Evolutionary conservation across 1,140 invertebrate species (phyloP), one percentile per base, ranked within the genome.

Genomic region (Galleria mellonella): DNA sequence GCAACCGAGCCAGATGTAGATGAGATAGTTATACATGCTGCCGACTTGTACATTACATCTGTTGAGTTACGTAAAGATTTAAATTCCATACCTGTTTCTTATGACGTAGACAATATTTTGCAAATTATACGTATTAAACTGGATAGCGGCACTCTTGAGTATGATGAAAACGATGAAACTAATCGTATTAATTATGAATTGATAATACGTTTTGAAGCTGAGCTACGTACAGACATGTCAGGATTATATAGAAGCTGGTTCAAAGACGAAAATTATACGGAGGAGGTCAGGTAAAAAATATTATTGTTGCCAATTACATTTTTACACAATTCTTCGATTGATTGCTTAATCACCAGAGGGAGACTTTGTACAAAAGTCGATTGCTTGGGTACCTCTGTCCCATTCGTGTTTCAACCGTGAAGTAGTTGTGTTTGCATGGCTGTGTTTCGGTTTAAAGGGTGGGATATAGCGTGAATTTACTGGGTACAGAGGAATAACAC

Each of bases 201-300:
- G 9, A 55, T 62, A 2, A 84, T 91, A 23, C 29, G 36, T 0
- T 91, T 89, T 42, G 72, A 32, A 0, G 88, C 89, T 28, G 27
- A 47, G 0, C 67, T 91, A 47, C 75, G 87, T 43, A 75, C 86
- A 10, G 89, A 90, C 30, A 90, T 92, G 87, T 87, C 89, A 31
- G 95, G 95, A 11, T 94, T 96, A 62, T 97, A 96, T 63, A 88
- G 89, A 45, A 94, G 92, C 71, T 91, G 86, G 43, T 97, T 94
- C 62, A 79, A 72, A 11, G 73, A 82, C 32, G 50, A 43, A 14
- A 41, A 46, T n/a, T n/a, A n/a, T 8, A 64, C 39, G 12, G 54
- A 58, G 32, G 10, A n/a, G n/a, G n/a, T n/a, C 10, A 73, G 57
- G 74, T 72, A 56, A 52, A 13, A 15, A 4, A n/a, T 32, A 43